These are phyloP conservation scores for Neodiprion lecontei DNA, from an alignment of 1,140 invertebrate genomes.

Conservation along the genomic window DNA sequence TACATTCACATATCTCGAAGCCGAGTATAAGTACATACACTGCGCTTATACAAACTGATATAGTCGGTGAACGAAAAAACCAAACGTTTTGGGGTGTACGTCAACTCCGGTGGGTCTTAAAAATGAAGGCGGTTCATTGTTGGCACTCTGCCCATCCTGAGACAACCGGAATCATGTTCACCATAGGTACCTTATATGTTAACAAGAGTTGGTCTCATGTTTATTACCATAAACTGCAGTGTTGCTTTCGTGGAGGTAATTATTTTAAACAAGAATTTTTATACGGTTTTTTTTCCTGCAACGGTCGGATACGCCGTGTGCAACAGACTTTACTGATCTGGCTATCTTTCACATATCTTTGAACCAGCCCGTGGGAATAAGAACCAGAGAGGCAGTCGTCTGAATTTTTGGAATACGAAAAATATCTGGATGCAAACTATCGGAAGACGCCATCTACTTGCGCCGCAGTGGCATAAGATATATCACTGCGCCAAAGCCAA, in stretches of 20 bases:
- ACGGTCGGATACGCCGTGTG: background rate
- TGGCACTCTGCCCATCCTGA: background rate
- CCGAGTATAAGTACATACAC: background rate
- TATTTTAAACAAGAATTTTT: background rate
- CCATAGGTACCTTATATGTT: background rate
- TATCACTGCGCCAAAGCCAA: too few species aligned
- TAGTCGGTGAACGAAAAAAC: background rate
- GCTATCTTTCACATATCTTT: too few species aligned
- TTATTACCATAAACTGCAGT: constrained; percentile 6
- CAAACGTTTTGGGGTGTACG: background rate
- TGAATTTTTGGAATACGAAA: too few species aligned
- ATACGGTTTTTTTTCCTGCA: background rate
- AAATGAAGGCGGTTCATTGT: constrained; percentile 2
- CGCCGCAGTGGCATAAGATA: too few species aligned
- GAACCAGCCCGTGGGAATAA: too few species aligned
- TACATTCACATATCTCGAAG: background rate
- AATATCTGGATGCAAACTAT: too few species aligned
- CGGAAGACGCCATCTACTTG: too few species aligned
- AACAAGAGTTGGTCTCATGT: constrained; percentile 6
- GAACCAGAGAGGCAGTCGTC: too few species aligned
- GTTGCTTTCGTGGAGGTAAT: background rate
- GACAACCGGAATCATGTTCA: background rate
- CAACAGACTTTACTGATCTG: too few species aligned
- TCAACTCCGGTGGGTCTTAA: background rate
- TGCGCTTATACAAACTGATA: background rate